A percentile compares a stretch with the other conserved stretches of the same genome.
Evolutionary conservation across 1,140 invertebrate species (phyloP).

Genomic region (Caenorhabditis inopinata): DNA sequence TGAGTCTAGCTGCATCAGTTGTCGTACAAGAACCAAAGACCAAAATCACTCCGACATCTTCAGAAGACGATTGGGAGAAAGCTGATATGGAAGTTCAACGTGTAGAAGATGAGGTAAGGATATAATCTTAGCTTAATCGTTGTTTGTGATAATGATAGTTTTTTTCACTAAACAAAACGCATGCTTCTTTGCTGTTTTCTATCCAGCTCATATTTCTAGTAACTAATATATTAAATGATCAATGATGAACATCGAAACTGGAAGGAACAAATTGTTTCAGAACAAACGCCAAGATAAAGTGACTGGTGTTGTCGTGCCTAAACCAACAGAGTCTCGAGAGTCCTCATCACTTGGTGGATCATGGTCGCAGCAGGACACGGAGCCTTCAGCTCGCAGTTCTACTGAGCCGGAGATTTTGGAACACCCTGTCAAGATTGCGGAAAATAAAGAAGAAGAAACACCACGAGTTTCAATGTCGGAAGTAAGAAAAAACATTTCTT

Average conservation of each 20-base stretch:
- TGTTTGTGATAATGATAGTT: background rate
- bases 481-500: background rate
- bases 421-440: background rate
- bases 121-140: background rate
- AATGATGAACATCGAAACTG: too few species aligned
- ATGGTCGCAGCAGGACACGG: background rate
- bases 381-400: background rate
- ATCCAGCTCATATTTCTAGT: slow-evolving; percentile 7
- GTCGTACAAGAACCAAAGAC: background rate
- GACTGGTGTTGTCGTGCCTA: background rate
- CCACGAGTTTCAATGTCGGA: slow-evolving; percentile 12
- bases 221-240: background rate
- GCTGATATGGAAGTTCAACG: slow-evolving; percentile 21
- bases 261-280: too few species aligned
- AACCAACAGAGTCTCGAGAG: background rate
- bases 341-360: background rate
- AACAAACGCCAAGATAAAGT: background rate
- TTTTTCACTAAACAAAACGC: background rate
- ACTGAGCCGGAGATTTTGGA: background rate
- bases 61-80: slow-evolving; percentile 13
- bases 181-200: slow-evolving; percentile 23
- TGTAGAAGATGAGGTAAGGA: background rate
- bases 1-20: background rate
- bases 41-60: background rate
- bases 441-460: background rate